These are phyloP conservation scores for Lasioglossum baleicum DNA, from an alignment of 1,140 invertebrate species.

Conservation along the genomic window DNA sequence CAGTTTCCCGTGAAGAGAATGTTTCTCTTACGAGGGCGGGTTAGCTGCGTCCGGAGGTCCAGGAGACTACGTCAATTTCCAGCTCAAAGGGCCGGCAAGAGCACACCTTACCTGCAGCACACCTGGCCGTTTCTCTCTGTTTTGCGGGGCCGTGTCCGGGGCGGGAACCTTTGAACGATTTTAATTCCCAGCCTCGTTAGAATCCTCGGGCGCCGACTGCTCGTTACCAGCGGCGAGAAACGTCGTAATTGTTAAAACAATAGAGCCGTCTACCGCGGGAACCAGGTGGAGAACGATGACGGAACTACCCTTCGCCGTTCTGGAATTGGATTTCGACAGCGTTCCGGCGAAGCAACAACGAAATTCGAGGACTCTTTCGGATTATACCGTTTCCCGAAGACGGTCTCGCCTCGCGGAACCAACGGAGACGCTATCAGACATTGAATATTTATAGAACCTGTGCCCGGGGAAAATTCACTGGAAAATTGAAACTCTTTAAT, in stretches of 20 bases:
- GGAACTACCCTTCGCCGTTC: conserved; percentile 24
- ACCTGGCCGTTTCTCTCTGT: conserved; percentile 24
- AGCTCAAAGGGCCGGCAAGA: neutral
- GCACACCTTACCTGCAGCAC: conserved; percentile 20
- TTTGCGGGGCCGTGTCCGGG: neutral
- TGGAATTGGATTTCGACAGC: conserved; percentile 51
- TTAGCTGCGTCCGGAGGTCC: neutral
- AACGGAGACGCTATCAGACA: neutral
- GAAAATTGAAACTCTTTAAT: conserved; percentile 2
- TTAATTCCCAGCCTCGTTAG: conserved; percentile 11
- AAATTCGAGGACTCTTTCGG: conserved; percentile 37
- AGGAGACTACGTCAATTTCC: conserved; percentile 26
- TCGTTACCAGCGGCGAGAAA: conserved; percentile 45
- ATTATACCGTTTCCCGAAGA: neutral
- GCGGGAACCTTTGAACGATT: conserved; percentile 41
- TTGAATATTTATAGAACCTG: neutral
- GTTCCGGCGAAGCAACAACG: neutral
- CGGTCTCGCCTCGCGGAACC: neutral
- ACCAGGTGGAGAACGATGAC: conserved; percentile 38
- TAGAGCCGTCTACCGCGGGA: conserved; percentile 26
- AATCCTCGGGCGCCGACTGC: neutral
- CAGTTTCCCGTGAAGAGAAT: neutral
- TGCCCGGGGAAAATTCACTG: neutral
- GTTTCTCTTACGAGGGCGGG: conserved; percentile 8
- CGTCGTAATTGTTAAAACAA: conserved; percentile 59